These are phyloP conservation scores for Caenorhabditis panamensis DNA, from an alignment of 2,888 invertebrate species.

Conservation along the genomic window DNA sequence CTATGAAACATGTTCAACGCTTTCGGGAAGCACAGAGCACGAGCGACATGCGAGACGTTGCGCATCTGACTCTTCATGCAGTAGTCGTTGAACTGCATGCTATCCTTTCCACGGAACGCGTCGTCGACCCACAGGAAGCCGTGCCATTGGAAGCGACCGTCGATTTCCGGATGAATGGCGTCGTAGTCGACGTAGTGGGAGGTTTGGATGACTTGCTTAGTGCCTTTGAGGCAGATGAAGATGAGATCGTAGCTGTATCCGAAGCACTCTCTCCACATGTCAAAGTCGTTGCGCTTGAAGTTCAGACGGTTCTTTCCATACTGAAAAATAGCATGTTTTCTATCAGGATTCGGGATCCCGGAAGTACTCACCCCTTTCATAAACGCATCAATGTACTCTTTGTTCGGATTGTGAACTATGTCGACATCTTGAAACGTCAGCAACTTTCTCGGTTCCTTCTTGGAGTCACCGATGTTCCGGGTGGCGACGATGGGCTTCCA, in stretches of 20 bases:
- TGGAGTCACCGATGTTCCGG: neutral
- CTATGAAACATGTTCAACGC: neutral
- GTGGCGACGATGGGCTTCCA: too few species aligned
- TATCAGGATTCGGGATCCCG: neutral
- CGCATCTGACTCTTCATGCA: neutral
- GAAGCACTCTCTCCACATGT: neutral
- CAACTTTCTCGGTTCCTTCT: neutral
- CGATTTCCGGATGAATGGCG: conserved; percentile 1
- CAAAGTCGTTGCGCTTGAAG: neutral
- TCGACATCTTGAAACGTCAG: conserved; percentile 14
- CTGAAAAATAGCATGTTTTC: neutral
- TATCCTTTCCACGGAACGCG: conserved; percentile 1
- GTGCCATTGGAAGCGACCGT: neutral
- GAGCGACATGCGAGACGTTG: neutral
- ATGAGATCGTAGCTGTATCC: neutral
- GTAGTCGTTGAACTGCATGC: neutral
- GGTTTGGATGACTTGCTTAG: neutral
- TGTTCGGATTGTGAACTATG: conserved; percentile 15
- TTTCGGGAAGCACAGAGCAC: neutral
- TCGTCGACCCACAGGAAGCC: conserved; percentile 29
- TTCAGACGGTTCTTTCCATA: neutral
- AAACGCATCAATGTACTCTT: conserved; percentile 21
- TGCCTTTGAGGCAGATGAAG: neutral
- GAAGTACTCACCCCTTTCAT: conserved; percentile 16
- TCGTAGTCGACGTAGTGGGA: neutral